Percentiles rank a stretch among this genome's conserved stretches.
Conservation (phyloP, 2,113 vertebrate species). For the Struthidea cinerea region DNA sequence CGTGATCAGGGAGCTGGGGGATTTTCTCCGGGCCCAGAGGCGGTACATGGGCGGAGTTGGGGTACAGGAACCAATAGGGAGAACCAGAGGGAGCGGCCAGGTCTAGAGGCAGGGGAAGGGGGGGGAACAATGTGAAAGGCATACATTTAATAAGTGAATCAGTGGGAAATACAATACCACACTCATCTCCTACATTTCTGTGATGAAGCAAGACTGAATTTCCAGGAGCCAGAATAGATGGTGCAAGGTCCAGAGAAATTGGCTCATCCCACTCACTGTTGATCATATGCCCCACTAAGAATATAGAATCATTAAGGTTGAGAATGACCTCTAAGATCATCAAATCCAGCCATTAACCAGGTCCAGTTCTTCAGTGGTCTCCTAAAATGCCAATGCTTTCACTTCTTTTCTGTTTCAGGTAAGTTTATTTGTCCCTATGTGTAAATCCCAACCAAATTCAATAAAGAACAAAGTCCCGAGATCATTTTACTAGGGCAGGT, state of each 20-base stretch:
- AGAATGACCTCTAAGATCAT: no score
- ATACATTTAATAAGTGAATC: no score
- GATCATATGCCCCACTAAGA: neutral
- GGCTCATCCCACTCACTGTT: neutral
- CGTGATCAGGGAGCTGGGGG: no score
- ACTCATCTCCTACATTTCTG: neutral
- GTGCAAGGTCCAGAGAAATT: neutral
- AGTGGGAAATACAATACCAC: no score
- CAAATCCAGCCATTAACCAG: neutral
- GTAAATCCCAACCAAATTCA: neutral
- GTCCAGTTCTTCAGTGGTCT: neutral
- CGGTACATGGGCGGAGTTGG: no score
- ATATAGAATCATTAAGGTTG: neutral
- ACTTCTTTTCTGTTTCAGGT: neutral
- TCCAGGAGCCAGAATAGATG: neutral
- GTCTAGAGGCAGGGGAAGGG: no score
- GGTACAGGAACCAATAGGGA: no score
- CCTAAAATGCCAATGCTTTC: neutral
- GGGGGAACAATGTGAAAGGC: no score
- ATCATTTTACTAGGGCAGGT: neutral
- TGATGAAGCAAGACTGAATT: neutral
- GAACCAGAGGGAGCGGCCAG: no score
- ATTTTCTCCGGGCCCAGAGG: no score
- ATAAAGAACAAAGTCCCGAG: neutral
- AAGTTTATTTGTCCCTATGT: neutral